Evolutionary conservation across 2,113 vertebrate species (phyloP), one percentile per base, ranked within the genome.

Genomic region (Phainopepla nitens): DNA sequence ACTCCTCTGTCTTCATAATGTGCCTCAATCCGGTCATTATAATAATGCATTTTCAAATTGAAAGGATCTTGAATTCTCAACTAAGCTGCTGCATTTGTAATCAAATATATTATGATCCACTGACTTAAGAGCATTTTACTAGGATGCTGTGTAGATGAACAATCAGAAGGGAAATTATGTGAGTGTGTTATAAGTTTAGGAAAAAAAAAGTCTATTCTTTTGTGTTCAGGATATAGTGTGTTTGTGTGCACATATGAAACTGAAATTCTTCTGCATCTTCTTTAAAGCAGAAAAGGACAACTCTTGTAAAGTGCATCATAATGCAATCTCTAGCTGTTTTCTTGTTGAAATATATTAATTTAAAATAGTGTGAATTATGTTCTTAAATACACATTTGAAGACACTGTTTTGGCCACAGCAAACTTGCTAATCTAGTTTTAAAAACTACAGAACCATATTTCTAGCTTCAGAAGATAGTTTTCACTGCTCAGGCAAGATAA

Each of bases 21-120:
- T 78, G 75, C 49, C 91, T 87, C 76, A 78, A 82, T 91, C 19
- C 72, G 80, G 91, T 78, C 65, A 84, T 91, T 88, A 81, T 89
- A 92, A 90, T 83, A 93, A 96, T 49, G 21, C 7, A 45, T 72
- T 96, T 96, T 49, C 69, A 90, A 51, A 64, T 51, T 71, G 39
- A 93, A 89, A 87, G 57, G 28, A 80, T 81, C 68, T 47, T 68
- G 51, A 93, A 90, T 94, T 93, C n/a, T 87, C 45, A 81, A 17
- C 56, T 60, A 80, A 60, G 51, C 16, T 90, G 17, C 69, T 64
- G 36, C 35, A 84, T 94, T 92, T 94, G 65, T 85, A 93, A 91
- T 91, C 53, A 89, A 84, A 51, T 76, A 51, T 39, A 65, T 89
- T 92, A 47, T 57, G 50, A 94, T 76, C 61, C 29, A 57, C 72